These are phyloP conservation scores for Dinoponera quadriceps DNA, from an alignment of 1,140 invertebrate genomes.

Conservation along the genomic window DNA sequence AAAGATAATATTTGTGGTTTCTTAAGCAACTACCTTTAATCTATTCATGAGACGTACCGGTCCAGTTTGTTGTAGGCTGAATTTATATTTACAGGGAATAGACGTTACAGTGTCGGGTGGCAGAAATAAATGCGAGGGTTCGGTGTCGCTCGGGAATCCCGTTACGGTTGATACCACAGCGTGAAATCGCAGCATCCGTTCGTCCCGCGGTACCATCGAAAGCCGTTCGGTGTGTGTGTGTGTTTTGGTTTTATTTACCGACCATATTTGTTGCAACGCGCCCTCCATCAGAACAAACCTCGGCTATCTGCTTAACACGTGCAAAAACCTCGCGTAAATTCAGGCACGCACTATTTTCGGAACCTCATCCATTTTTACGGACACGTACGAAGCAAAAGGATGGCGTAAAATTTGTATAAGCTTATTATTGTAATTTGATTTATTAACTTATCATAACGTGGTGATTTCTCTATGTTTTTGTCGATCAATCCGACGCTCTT, in stretches of 20 bases:
- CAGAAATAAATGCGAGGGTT: slow-evolving; percentile 43
- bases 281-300: not conserved
- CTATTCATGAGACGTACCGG: slow-evolving; percentile 64
- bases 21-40: slow-evolving; percentile 52
- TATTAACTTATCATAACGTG: too few species aligned
- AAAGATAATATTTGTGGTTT: slow-evolving; percentile 61
- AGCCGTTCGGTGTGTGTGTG: slow-evolving; percentile 1
- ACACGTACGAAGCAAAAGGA: too few species aligned
- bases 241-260: not conserved
- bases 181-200: slow-evolving; percentile 51
- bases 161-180: slow-evolving; percentile 20
- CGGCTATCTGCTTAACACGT: not conserved
- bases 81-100: slow-evolving; percentile 64
- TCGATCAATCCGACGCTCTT: too few species aligned
- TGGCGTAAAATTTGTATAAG: too few species aligned
- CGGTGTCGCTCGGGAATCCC: not conserved
- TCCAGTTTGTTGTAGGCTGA: slow-evolving; percentile 24
- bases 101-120: not conserved
- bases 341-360: too few species aligned
- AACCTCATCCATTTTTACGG: too few species aligned
- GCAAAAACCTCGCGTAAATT: too few species aligned
- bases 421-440: too few species aligned
- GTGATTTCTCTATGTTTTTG: too few species aligned
- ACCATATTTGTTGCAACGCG: not conserved
- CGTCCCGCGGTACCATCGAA: not conserved